phyloP scores from a whole-genome alignment of 2,113 vertebrate species.

The Thymallus thymallus region DNA sequence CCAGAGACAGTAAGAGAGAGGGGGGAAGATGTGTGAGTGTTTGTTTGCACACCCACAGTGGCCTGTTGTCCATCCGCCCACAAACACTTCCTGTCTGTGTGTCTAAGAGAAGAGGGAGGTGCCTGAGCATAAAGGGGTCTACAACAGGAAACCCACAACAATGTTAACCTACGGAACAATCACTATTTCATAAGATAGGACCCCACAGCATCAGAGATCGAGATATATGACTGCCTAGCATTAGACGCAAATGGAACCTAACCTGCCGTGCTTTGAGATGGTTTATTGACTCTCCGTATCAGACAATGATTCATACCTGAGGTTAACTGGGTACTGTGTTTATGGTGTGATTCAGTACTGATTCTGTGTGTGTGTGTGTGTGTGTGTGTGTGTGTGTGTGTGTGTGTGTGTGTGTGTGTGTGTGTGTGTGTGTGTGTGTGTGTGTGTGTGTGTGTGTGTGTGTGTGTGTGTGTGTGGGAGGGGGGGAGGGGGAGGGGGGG shows the following conservation, averaged over 20 bases:
- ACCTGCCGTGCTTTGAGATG: background rate
- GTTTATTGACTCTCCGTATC: background rate
- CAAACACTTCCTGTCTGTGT: slow-evolving; percentile 54
- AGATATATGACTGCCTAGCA: background rate
- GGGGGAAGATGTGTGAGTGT: slow-evolving; percentile 9
- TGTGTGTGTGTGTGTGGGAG: no score
- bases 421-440: no score
- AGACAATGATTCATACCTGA: background rate
- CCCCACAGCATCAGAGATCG: background rate
- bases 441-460: no score
- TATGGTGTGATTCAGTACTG: no score
- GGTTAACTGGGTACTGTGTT: no score
- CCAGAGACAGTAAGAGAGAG: background rate
- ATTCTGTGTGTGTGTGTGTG: no score
- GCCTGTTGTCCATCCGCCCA: slow-evolving; percentile 39
- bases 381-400: no score
- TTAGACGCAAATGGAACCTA: background rate
- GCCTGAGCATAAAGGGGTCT: slow-evolving; percentile 10
- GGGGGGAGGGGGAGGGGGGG: background rate
- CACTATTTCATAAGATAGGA: background rate
- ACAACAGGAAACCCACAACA: background rate
- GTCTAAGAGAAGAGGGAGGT: slow-evolving; percentile 16
- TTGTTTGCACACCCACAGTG: slow-evolving; percentile 1
- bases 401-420: no score
- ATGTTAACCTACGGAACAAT: background rate